phyloP scores from a whole-genome alignment of 2,797 vertebrate genomes.

The Catamblyrhynchus diadema region DNA sequence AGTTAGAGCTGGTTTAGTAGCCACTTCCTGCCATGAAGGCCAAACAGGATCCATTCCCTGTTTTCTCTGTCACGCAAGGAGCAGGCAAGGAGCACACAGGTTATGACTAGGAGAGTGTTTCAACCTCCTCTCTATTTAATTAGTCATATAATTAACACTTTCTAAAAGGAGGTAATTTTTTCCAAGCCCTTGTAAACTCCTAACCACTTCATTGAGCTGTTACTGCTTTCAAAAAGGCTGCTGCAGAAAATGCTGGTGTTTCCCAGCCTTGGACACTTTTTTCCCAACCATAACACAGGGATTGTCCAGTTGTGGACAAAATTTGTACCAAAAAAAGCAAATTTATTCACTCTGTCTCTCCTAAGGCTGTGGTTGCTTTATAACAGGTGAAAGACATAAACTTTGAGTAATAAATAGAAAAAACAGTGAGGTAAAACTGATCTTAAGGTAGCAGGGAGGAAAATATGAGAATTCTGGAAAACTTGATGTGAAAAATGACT shows the following conservation, averaged over 20 bases:
- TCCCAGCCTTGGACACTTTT: not conserved
- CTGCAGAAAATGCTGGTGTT: slow-evolving; percentile 20
- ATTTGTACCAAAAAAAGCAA: not conserved
- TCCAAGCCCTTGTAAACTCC: slow-evolving; percentile 35
- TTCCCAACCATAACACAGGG: not conserved
- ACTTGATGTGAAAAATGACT: not conserved
- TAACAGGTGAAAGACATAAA: not conserved
- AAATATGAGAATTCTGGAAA: not conserved
- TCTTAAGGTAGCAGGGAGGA: not conserved
- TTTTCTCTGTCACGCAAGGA: slow-evolving; percentile 57
- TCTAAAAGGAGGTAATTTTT: slow-evolving; percentile 59
- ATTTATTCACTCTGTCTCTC: not conserved
- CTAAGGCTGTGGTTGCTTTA: not conserved
- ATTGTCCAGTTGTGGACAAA: not conserved
- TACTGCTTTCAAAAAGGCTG: slow-evolving; percentile 20
- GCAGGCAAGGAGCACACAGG: not conserved
- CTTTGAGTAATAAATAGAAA: not conserved
- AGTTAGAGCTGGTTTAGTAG: slow-evolving; percentile 37
- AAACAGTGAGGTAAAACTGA: not conserved
- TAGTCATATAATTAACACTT: slow-evolving; percentile 67
- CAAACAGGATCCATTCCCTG: slow-evolving; percentile 42
- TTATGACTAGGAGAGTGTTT: slow-evolving; percentile 54
- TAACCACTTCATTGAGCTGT: slow-evolving; percentile 31
- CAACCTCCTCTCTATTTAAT: slow-evolving; percentile 60
- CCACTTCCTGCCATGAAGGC: slow-evolving; percentile 50